phyloP scores from a whole-genome alignment of 2,888 invertebrate genomes.

The Notocelia uddmanniana region DNA sequence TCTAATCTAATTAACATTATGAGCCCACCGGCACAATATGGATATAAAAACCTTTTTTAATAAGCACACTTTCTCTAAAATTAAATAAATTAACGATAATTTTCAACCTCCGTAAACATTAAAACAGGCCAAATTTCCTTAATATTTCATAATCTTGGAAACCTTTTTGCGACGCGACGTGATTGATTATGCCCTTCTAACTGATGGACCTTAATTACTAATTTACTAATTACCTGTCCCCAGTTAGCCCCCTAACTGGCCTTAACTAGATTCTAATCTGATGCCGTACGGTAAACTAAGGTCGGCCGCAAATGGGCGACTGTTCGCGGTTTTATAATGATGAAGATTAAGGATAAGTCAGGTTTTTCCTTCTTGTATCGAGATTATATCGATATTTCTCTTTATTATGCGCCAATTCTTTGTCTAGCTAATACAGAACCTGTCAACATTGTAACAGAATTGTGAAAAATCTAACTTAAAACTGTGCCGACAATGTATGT shows the following conservation, averaged over 20 bases:
- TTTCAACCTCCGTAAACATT: conserved; percentile 8
- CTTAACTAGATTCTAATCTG: conserved; percentile 37
- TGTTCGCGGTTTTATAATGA: neutral
- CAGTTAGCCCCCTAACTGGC: conserved; percentile 26
- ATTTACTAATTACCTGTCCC: conserved; percentile 45
- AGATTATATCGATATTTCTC: too few relatives aligned
- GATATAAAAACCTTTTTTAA: too few relatives aligned
- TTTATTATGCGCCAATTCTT: too few relatives aligned
- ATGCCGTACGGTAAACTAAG: conserved; percentile 15
- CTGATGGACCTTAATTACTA: conserved; percentile 37
- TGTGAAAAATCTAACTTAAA: too few relatives aligned
- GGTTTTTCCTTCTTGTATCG: too few relatives aligned
- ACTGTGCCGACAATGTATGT: too few relatives aligned
- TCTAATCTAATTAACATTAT: too few relatives aligned
- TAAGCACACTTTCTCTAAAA: too few relatives aligned
- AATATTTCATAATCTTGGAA: conserved; percentile 33
- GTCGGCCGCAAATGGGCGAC: neutral
- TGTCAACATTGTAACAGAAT: too few relatives aligned
- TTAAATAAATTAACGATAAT: neutral
- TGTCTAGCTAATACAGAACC: too few relatives aligned
- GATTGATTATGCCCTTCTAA: conserved; percentile 42
- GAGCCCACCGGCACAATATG: too few relatives aligned
- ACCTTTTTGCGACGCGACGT: conserved; percentile 25
- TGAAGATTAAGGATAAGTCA: neutral
- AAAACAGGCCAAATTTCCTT: conserved; percentile 16